These are phyloP conservation scores for Ispidina lecontei DNA, from an alignment of 2,797 vertebrate genomes.

Conservation along the genomic window DNA sequence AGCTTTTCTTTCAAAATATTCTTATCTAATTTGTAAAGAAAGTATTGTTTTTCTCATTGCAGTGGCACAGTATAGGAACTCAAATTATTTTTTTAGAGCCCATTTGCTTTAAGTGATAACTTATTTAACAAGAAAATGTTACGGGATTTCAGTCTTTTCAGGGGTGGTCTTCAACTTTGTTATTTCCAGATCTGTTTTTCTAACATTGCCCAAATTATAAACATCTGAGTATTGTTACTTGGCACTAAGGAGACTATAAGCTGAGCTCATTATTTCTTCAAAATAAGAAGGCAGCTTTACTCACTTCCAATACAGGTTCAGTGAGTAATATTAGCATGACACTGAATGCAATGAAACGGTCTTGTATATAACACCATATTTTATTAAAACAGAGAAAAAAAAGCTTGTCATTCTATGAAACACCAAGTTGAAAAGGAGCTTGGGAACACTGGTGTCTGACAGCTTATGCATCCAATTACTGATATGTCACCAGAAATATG, in stretches of 20 bases:
- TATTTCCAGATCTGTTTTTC: background rate
- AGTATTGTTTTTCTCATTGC: background rate
- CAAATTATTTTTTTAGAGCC: background rate
- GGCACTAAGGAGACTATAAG: background rate
- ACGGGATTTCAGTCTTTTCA: background rate
- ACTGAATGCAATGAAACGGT: background rate
- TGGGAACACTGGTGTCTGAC: constrained; percentile 49
- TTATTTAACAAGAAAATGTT: background rate
- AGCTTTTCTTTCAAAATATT: background rate
- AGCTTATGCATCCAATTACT: constrained; percentile 71
- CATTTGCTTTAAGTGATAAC: background rate
- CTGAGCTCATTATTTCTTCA: background rate
- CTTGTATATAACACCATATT: background rate
- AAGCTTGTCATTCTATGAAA: constrained; percentile 5
- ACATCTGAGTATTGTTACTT: background rate
- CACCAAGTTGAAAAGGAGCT: constrained; percentile 51
- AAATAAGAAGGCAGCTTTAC: background rate
- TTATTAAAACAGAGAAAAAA: constrained; percentile 15
- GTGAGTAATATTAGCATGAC: background rate
- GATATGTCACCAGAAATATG: constrained; percentile 66
- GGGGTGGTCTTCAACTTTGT: background rate
- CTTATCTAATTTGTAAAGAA: background rate
- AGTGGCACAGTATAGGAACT: background rate
- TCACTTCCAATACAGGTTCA: background rate
- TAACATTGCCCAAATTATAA: background rate